Percentiles rank a stretch among this genome's conserved stretches.
These are phyloP conservation scores for Ephestia elutella DNA, from an alignment of 1,140 invertebrate species.

Conservation along the genomic window DNA sequence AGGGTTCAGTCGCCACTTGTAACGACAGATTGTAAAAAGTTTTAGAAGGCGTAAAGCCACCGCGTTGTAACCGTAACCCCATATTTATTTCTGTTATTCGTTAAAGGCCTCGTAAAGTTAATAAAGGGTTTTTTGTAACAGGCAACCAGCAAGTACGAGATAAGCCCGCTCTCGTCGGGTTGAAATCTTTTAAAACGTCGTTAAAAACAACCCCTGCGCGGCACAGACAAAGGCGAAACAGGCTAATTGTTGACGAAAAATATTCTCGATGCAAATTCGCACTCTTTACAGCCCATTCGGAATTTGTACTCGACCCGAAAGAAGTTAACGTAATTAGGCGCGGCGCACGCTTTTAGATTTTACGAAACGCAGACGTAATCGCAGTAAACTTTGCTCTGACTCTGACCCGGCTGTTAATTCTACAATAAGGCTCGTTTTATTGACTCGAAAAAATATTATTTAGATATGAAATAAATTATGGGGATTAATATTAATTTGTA, in stretches of 20 bases:
- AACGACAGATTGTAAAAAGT: slow-evolving; percentile 47
- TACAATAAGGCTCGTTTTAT: background rate
- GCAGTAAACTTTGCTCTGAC: slow-evolving; percentile 13
- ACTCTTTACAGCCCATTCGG: slow-evolving; percentile 65
- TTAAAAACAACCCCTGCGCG: slow-evolving; percentile 62
- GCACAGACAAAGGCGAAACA: slow-evolving; percentile 62
- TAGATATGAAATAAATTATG: background rate
- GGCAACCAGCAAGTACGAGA: slow-evolving; percentile 60
- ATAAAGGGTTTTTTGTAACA: slow-evolving; percentile 70
- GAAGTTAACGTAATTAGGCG: slow-evolving; percentile 57
- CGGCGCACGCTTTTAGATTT: slow-evolving; percentile 32
- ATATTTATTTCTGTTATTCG: slow-evolving; percentile 72
- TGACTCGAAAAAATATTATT: background rate
- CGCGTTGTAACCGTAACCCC: slow-evolving; percentile 48
- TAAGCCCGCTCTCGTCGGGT: slow-evolving; percentile 53
- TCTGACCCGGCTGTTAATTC: slow-evolving; percentile 2
- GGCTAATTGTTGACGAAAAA: slow-evolving; percentile 71
- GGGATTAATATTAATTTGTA: background rate
- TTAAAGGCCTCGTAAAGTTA: slow-evolving; percentile 69
- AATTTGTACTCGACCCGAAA: slow-evolving; percentile 60
- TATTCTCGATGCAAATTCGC: slow-evolving; percentile 69
- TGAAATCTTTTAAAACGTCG: slow-evolving; percentile 71
- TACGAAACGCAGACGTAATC: slow-evolving; percentile 23
- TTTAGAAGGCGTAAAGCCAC: slow-evolving; percentile 47
- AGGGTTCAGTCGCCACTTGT: slow-evolving; percentile 11